Evolutionary conservation across 1,140 invertebrate species (phyloP).

Genomic region (Hycleus phaleratus): DNA sequence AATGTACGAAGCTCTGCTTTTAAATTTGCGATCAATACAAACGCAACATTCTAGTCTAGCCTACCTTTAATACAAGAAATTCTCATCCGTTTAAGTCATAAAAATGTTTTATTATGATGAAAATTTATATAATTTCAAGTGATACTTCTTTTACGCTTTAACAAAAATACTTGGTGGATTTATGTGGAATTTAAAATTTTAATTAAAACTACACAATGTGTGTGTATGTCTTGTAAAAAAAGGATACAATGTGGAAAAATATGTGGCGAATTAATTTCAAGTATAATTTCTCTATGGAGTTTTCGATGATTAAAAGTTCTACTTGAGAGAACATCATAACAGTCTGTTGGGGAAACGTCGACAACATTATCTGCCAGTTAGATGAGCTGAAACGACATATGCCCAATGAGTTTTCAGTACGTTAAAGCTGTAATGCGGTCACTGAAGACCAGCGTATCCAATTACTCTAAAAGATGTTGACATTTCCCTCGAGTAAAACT

Average conservation of each 20-base stretch:
- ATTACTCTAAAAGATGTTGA: conserved; percentile 24
- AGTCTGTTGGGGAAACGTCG: background rate
- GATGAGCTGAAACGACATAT: conserved; percentile 14
- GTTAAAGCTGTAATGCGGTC: conserved; percentile 15
- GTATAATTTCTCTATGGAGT: background rate
- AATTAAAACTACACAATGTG: too few relatives aligned
- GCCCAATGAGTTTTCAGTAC: conserved; percentile 17
- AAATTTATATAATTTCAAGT: conserved; percentile 9
- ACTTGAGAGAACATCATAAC: too few relatives aligned
- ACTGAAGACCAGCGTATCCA: conserved; percentile 20
- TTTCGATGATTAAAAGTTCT: too few relatives aligned
- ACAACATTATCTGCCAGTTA: conserved; percentile 5
- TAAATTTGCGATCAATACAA: conserved; percentile 8
- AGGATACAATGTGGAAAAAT: too few relatives aligned
- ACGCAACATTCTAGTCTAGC: background rate
- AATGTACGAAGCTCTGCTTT: conserved; percentile 5
- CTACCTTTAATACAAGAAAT: conserved; percentile 9
- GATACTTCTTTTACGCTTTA: conserved; percentile 5
- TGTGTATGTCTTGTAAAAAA: too few relatives aligned
- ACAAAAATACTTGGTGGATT: background rate
- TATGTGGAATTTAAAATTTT: background rate
- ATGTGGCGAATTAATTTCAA: too few relatives aligned
- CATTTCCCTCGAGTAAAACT: conserved; percentile 12
- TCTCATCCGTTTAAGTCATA: background rate
- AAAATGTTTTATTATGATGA: conserved; percentile 12